A percentile compares a stretch with the other conserved stretches of the same genome.
Evolutionary conservation across 30 jellyfish, hydroid and myxozoan species (phyloP).

Genomic region (Pseudorhiza aurosa): DNA sequence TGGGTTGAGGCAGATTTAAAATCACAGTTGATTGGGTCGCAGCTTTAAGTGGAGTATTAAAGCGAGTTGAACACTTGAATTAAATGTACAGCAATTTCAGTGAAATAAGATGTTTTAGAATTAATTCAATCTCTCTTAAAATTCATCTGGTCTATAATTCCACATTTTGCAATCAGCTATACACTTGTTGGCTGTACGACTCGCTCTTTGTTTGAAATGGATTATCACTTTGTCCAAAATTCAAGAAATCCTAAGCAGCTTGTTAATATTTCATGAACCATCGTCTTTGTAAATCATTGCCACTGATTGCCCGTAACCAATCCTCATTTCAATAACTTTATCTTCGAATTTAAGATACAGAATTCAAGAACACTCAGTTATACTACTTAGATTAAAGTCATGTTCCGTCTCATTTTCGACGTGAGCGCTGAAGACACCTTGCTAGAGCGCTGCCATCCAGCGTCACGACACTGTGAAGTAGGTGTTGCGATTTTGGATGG

Average conservation of each 20-base stretch:
- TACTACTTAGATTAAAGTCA: too few species aligned
- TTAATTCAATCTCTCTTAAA: not conserved
- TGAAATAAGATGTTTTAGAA: conserved; percentile 12
- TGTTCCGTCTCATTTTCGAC: too few species aligned
- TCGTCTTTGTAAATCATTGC: not conserved
- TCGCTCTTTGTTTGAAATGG: not conserved
- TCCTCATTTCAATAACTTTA: not conserved
- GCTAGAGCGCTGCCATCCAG: too few species aligned
- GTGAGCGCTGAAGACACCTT: too few species aligned
- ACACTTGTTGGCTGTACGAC: conserved; percentile 3
- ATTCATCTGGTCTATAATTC: not conserved
- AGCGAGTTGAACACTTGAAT: not conserved
- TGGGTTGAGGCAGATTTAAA: conserved; percentile 18
- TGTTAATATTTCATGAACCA: conserved; percentile 12
- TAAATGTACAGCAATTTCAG: not conserved
- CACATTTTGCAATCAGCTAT: not conserved
- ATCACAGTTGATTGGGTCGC: not conserved
- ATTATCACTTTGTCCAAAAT: not conserved
- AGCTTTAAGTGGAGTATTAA: not conserved
- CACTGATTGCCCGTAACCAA: not conserved
- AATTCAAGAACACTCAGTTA: too few species aligned
- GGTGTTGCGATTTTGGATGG: too few species aligned
- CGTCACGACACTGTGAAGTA: too few species aligned
- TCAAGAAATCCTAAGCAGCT: not conserved
- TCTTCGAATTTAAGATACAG: too few species aligned